Evolutionary conservation across 1,140 invertebrate species (phyloP).

Genomic region (Drosophila biarmipes): DNA sequence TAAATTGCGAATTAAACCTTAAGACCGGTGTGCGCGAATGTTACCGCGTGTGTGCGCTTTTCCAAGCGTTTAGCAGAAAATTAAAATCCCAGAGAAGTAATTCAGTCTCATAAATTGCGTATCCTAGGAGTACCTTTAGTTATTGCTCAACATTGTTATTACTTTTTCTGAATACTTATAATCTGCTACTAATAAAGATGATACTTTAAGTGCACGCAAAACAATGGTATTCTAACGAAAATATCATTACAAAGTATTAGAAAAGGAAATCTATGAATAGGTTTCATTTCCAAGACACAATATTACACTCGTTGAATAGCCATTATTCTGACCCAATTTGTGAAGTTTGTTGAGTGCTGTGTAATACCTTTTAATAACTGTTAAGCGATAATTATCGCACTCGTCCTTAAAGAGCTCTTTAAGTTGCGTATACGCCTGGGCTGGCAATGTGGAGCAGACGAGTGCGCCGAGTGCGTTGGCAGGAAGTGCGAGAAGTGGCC

Average conservation of each 20-base stretch:
- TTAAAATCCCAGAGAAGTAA: conserved; percentile 22
- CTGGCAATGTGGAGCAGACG: conserved; percentile 16
- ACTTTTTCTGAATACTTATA: neutral
- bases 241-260: too few relatives aligned
- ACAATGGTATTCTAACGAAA: neutral
- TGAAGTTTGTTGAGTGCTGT: conserved; percentile 4
- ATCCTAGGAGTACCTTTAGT: neutral
- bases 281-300: too few relatives aligned
- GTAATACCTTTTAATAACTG: conserved; percentile 12
- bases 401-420: neutral
- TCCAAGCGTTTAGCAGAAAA: conserved; percentile 37
- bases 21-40: conserved; percentile 9
- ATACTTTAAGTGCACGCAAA: neutral
- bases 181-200: neutral
- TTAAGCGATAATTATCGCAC: conserved; percentile 20
- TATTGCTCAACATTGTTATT: neutral
- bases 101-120: conserved; percentile 18
- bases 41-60: conserved; percentile 35
- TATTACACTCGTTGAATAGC: too few relatives aligned
- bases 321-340: conserved; percentile 3
- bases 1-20: conserved; percentile 47
- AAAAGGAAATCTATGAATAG: too few relatives aligned
- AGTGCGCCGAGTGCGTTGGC: conserved; percentile 3
- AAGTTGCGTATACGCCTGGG: conserved; percentile 29
- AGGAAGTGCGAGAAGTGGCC: conserved; percentile 34